These are phyloP conservation scores for Ophion ellenae DNA, from an alignment of 2,888 invertebrate genomes.

Conservation along the genomic window DNA sequence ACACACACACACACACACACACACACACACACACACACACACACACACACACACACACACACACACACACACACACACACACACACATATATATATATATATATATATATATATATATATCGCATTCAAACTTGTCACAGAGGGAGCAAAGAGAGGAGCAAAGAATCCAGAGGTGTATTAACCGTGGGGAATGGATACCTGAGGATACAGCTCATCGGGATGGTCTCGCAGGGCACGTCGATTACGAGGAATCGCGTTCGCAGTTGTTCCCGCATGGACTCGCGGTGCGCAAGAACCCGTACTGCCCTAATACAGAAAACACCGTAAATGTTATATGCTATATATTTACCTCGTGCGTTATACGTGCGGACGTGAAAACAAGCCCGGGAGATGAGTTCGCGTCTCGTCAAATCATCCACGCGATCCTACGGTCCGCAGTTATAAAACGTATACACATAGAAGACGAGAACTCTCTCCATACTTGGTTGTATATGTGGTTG, in stretches of 20 bases:
- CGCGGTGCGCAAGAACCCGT: constrained; percentile 75
- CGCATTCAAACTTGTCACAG: constrained; percentile 50
- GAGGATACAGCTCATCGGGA: constrained; percentile 67
- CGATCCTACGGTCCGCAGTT: constrained; percentile 37
- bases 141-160: not conserved
- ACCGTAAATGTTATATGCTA: constrained; percentile 72
- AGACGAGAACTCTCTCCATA: constrained; percentile 1
- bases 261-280: constrained; percentile 30
- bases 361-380: constrained; percentile 17
- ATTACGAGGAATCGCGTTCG: constrained; percentile 76
- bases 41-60: too few relatives aligned
- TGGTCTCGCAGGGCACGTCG: constrained; percentile 61
- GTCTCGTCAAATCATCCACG: constrained; percentile 55
- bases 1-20: too few relatives aligned
- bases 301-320: constrained; percentile 81
- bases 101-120: not conserved
- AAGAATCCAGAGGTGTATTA: constrained; percentile 39
- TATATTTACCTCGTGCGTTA: constrained; percentile 27
- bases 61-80: too few relatives aligned
- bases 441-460: constrained; percentile 16
- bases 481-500: not conserved
- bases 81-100: too few relatives aligned
- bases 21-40: too few relatives aligned
- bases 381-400: constrained; percentile 41
- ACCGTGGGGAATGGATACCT: constrained; percentile 57